Evolutionary conservation across 1,140 invertebrate species (phyloP).

Genomic region (Chrysopa pallens): DNA sequence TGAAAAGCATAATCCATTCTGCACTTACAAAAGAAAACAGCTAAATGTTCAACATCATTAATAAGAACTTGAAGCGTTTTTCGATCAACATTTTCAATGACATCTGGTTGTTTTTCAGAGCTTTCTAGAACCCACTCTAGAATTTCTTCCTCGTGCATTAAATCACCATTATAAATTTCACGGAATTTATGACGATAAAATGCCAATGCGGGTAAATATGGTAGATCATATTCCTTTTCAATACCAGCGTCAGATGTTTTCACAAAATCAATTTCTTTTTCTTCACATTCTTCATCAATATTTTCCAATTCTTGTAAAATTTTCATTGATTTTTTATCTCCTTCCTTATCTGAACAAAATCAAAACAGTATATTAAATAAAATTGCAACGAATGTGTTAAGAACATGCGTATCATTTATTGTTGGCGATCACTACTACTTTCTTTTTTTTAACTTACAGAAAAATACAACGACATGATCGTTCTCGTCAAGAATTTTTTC

Average conservation of each 20-base stretch:
- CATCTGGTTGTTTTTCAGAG: slow-evolving; percentile 66
- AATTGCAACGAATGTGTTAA: neutral
- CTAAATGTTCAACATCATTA: slow-evolving; percentile 77
- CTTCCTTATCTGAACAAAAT: slow-evolving; percentile 54
- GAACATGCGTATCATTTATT: neutral
- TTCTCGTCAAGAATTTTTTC: slow-evolving; percentile 79
- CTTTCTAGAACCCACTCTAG: slow-evolving; percentile 78
- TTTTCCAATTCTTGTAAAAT: slow-evolving; percentile 82
- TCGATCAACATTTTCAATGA: slow-evolving; percentile 81
- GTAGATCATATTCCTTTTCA: slow-evolving; percentile 76
- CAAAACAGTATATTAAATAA: slow-evolving; percentile 4
- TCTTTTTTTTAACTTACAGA: slow-evolving; percentile 47
- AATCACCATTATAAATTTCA: slow-evolving; percentile 59
- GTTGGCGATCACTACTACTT: neutral
- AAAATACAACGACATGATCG: slow-evolving; percentile 78
- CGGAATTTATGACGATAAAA: slow-evolving; percentile 84
- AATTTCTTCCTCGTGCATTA: slow-evolving; percentile 82
- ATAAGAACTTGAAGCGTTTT: slow-evolving; percentile 79
- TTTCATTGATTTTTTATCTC: slow-evolving; percentile 75
- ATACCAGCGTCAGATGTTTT: slow-evolving; percentile 82
- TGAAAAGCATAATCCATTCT: slow-evolving; percentile 3
- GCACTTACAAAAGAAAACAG: slow-evolving; percentile 80
- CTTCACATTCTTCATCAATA: slow-evolving; percentile 87
- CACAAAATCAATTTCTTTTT: slow-evolving; percentile 81
- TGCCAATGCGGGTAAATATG: slow-evolving; percentile 61